Percentiles rank a stretch among this genome's conserved stretches.
Conservation (phyloP, 2,113 vertebrate genomes). For the Anguilla japonica region DNA sequence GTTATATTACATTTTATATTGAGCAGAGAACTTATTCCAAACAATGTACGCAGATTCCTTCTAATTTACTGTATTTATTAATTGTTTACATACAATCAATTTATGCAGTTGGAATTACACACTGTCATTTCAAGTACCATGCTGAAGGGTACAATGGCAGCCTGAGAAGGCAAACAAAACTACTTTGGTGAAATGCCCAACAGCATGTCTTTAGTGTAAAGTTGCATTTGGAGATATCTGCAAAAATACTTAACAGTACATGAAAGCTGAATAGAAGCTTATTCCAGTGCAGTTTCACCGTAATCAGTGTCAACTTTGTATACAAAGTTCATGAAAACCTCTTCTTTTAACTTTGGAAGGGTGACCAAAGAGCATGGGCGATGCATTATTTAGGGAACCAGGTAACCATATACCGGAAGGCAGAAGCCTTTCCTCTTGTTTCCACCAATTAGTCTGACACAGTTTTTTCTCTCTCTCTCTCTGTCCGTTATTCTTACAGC, state of each 20-base stretch:
- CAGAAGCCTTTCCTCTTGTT: constrained; percentile 46
- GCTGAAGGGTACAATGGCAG: no score
- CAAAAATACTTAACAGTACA: not conserved
- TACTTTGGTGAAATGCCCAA: not conserved
- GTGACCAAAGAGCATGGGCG: constrained; percentile 3
- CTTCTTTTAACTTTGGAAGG: not conserved
- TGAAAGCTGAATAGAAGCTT: not conserved
- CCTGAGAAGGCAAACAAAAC: no score
- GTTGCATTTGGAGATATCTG: not conserved
- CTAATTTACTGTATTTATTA: no score
- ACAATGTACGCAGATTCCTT: no score
- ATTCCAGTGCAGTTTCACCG: not conserved
- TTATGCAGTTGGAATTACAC: no score
- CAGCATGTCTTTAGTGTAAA: not conserved
- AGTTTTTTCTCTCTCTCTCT: constrained; percentile 31
- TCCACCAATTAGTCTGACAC: constrained; percentile 51
- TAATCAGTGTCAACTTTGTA: not conserved
- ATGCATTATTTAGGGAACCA: constrained; percentile 55
- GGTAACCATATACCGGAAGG: constrained; percentile 49
- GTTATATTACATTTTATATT: no score
- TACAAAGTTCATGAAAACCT: no score
- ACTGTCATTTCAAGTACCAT: no score
- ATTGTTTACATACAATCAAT: no score
- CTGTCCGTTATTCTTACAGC: constrained; percentile 56
- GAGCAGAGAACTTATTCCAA: no score